Percentiles rank a stretch among this genome's conserved stretches.
phyloP scores from a whole-genome alignment of 2,888 invertebrate genomes.

The Strigamia transsilvanica region DNA sequence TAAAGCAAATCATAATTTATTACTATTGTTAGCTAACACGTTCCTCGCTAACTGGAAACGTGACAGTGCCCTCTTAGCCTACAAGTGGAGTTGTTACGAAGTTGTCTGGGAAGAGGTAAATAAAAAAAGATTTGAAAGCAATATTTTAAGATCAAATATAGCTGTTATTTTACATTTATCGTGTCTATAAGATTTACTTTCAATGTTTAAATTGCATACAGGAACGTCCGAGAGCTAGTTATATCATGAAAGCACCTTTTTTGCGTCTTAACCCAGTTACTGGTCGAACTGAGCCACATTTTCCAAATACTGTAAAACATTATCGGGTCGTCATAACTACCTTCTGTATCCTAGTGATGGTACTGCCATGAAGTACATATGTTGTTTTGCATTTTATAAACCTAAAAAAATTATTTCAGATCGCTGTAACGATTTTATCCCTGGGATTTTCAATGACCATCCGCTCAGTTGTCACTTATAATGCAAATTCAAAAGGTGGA shows the following conservation, averaged over 20 bases:
- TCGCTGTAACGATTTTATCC: background rate
- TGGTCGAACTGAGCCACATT: conserved; percentile 30
- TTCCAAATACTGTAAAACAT: background rate
- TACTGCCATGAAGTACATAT: background rate
- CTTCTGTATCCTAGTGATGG: background rate
- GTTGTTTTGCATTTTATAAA: background rate
- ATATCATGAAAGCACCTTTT: background rate
- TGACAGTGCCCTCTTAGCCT: background rate
- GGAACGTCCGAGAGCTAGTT: conserved; percentile 12
- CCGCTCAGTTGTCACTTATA: background rate
- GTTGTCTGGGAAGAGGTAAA: conserved; percentile 18
- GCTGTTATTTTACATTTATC: too few species aligned
- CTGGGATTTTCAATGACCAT: background rate
- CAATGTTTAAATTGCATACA: background rate
- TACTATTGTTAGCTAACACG: background rate
- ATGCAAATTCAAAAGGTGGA: background rate
- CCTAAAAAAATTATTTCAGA: background rate
- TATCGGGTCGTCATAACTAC: background rate
- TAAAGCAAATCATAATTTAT: background rate
- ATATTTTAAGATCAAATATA: too few species aligned
- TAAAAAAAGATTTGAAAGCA: too few species aligned
- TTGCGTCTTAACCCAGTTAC: conserved; percentile 38
- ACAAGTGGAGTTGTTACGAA: conserved; percentile 26
- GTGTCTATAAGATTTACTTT: background rate
- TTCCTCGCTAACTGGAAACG: conserved; percentile 33